Conservation (phyloP, 2,113 vertebrate genomes). For the Myiozetetes cayanensis region DNA sequence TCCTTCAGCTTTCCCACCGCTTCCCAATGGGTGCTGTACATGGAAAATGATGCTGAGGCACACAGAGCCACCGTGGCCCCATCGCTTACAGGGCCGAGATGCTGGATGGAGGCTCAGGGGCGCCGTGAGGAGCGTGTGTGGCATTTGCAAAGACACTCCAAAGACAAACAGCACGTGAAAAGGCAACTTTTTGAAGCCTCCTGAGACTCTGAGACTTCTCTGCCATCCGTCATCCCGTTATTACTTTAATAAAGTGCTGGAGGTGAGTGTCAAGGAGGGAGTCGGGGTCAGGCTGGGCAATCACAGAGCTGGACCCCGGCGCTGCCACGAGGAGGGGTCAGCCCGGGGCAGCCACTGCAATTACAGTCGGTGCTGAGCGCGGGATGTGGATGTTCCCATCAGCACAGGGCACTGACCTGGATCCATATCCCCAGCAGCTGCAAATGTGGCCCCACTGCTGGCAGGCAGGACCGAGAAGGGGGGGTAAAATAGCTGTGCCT, state of each 20-base stretch:
- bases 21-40: fast-evolving
- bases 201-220: background rate
- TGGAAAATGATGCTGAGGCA: background rate
- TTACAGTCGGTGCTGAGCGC: fast-evolving
- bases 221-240: fast-evolving
- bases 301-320: background rate
- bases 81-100: fast-evolving
- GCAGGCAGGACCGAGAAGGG: fast-evolving
- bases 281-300: background rate
- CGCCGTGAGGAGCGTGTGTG: fast-evolving
- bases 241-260: background rate
- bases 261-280: background rate
- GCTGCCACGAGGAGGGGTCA: background rate
- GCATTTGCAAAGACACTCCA: background rate
- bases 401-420: fast-evolving
- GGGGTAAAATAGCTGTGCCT: background rate
- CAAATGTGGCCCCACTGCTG: fast-evolving
- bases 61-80: fast-evolving
- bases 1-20: background rate
- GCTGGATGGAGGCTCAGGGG: background rate
- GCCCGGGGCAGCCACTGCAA: background rate
- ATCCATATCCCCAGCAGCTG: fast-evolving
- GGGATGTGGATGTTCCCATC: fast-evolving
- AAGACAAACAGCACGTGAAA: fast-evolving
- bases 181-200: background rate